Percentiles rank a stretch among this genome's conserved stretches.
These are phyloP conservation scores for Tapirus indicus DNA, from an alignment of 2,797 vertebrate species.

Conservation along the genomic window DNA sequence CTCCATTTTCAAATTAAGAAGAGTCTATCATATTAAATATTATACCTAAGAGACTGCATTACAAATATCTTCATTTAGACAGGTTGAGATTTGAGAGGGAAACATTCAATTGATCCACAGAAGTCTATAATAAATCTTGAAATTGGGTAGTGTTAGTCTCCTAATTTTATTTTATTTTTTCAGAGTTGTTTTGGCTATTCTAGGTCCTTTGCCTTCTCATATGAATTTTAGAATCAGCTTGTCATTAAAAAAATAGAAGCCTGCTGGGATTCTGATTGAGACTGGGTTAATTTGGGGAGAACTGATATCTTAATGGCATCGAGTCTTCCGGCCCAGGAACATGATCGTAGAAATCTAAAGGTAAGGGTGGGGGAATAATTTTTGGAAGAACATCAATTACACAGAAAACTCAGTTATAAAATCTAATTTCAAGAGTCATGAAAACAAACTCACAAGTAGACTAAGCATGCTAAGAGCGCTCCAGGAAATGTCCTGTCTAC, in stretches of 20 bases:
- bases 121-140: neutral
- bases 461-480: neutral
- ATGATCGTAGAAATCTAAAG: accelerated
- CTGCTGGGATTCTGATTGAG: neutral
- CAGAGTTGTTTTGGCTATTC: neutral
- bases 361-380: neutral
- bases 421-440: neutral
- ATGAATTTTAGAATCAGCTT: neutral
- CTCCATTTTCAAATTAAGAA: neutral
- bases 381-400: neutral
- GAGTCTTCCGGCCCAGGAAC: neutral
- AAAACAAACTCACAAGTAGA: neutral
- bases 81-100: neutral
- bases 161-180: neutral
- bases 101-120: accelerated
- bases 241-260: neutral
- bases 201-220: neutral
- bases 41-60: neutral
- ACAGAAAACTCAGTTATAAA: neutral
- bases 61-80: neutral
- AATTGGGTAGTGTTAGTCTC: no score
- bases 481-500: neutral
- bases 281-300: neutral
- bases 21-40: neutral
- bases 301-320: accelerated